Evolutionary conservation across 1,140 invertebrate species (phyloP).

Genomic region (Phymorhynchus buccinoides): DNA sequence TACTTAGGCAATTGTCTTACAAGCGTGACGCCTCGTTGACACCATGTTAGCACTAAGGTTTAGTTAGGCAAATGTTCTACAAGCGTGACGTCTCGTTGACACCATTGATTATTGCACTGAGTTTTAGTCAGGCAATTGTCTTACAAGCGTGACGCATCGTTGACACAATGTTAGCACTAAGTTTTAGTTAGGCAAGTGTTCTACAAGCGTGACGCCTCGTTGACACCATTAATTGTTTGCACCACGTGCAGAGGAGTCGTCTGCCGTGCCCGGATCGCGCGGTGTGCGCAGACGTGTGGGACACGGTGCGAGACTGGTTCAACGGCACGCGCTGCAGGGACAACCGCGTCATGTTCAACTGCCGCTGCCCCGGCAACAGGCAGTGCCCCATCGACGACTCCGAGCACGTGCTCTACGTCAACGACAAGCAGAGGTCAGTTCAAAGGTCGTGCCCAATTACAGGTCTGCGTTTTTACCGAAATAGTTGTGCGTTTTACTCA

Average conservation of each 20-base stretch:
- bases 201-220: too few relatives aligned
- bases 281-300: slow-evolving; percentile 33
- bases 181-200: neutral
- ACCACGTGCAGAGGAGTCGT: neutral
- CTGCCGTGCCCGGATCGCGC: neutral
- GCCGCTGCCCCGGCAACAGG: neutral
- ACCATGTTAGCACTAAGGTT: too few relatives aligned
- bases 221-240: neutral
- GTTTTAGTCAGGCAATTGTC: neutral
- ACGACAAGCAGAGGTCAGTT: slow-evolving; percentile 10
- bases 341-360: slow-evolving; percentile 17
- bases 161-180: neutral
- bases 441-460: too few relatives aligned
- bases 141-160: neutral
- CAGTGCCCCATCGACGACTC: slow-evolving; percentile 5
- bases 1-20: too few relatives aligned
- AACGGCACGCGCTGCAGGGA: slow-evolving; percentile 26
- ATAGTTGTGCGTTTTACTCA: too few relatives aligned
- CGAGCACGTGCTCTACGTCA: slow-evolving; percentile 11
- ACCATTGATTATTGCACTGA: neutral
- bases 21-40: neutral
- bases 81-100: neutral
- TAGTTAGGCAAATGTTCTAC: neutral
- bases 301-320: slow-evolving; percentile 23
- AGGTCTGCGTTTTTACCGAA: too few relatives aligned